Evolutionary conservation across 2,888 invertebrate species (phyloP), one percentile per base, ranked within the genome.

Genomic region (Hylaea fasciaria): DNA sequence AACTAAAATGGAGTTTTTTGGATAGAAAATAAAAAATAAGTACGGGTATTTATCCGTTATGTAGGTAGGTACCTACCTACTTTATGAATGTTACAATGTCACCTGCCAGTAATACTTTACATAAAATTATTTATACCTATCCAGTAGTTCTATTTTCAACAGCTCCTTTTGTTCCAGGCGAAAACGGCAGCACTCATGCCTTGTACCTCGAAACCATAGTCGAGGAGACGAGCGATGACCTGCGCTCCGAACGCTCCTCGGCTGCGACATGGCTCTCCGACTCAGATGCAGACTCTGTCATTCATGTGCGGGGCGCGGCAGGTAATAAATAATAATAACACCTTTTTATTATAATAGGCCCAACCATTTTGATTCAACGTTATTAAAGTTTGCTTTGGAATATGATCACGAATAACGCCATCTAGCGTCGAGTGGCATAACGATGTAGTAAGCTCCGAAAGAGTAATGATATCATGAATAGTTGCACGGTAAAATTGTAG

Each of bases 191-290:
- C 82, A 90, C 87, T 75, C 94, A 94, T 77, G 94, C 94, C 72
- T 93, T 95, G 80, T 95, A 95, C 85, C 93, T 97, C 89, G 97
- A 97, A 87, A 97, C 97, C 28, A 97, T 97, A 82, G 94, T 96
- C 77, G 97, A 97, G 87, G 97, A 97, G 87, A 97, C 97, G 14
- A 96, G 96, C 71, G 97, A 97, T 89, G 97, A 97, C 80, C 89
- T 96, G 70, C 94, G 95, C 66, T 95, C 95, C 63, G 96, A 96
- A 80, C 94, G 95, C 62, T 95, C 95, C 63, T 93, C 94, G 43
- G 93, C 93, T 53, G 93, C 94, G 72, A 93, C 93, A 72, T 94
- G 94, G 94, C 86, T 94, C 54, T 92, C 94, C 44, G 96, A 96
- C 86, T 96, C 96, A 43, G 97, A 97, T 81, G 95, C 96, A 54